Conservation (phyloP, 2,113 vertebrate genomes). For the Aphyosemion australe region DNA sequence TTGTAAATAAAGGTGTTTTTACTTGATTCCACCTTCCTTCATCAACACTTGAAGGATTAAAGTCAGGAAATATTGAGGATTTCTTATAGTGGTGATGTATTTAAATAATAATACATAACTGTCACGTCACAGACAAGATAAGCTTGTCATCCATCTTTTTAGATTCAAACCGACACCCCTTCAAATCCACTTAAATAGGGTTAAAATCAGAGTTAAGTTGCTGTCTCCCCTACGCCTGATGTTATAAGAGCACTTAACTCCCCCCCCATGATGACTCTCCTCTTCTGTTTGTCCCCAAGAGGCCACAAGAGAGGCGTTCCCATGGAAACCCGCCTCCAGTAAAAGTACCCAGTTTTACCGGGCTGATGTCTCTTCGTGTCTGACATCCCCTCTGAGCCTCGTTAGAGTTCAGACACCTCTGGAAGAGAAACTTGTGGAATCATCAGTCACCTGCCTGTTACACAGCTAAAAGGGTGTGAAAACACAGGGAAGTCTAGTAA, state of each 20-base stretch:
- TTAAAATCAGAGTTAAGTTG: slow-evolving; percentile 21
- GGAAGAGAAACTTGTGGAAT: no score
- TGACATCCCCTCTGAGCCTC: neutral
- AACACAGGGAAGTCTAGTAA: no score
- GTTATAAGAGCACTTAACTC: slow-evolving; percentile 51
- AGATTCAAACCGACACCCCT: slow-evolving; percentile 1
- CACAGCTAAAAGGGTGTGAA: no score
- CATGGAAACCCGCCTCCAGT: slow-evolving; percentile 62
- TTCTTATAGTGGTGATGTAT: neutral
- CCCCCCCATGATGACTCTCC: slow-evolving; percentile 32
- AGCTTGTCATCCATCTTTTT: no score
- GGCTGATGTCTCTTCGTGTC: slow-evolving; percentile 22
- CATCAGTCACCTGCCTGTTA: no score
- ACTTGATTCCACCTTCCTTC: slow-evolving; percentile 15
- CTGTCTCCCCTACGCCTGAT: slow-evolving; percentile 31
- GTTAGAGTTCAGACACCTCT: neutral
- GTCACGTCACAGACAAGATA: neutral
- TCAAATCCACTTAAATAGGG: slow-evolving; percentile 12
- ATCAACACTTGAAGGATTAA: neutral
- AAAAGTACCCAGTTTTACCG: slow-evolving; percentile 36
- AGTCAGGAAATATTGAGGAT: neutral
- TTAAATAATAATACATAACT: neutral
- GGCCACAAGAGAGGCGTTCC: slow-evolving; percentile 59
- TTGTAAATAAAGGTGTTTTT: neutral
- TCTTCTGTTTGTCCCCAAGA: slow-evolving; percentile 34